These are phyloP conservation scores for Aphelocoma californica DNA, from an alignment of 2,797 vertebrate genomes.

Conservation along the genomic window DNA sequence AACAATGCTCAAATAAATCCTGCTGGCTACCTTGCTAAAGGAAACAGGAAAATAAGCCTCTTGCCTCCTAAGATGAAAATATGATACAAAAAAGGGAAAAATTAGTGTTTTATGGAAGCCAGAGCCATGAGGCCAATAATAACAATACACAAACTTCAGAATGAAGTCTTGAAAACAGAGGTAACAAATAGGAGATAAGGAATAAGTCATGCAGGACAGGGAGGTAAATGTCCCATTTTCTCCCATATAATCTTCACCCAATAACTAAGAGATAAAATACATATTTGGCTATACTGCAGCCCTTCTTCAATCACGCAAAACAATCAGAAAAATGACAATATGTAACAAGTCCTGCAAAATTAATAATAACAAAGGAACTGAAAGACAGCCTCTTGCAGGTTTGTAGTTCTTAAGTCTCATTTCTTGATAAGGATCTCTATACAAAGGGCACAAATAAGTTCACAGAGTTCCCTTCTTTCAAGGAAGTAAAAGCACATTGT, in stretches of 20 bases:
- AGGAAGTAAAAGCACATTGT: neutral
- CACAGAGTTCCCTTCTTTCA: neutral
- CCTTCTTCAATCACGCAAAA: neutral
- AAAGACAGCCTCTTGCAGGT: neutral
- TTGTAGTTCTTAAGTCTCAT: neutral
- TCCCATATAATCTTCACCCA: neutral
- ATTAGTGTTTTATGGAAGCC: neutral
- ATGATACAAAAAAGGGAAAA: neutral
- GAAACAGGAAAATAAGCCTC: constrained; percentile 25
- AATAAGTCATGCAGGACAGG: neutral
- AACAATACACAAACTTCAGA: neutral
- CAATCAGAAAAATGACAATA: neutral
- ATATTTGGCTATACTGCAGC: neutral
- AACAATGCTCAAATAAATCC: neutral
- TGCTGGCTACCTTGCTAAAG: neutral
- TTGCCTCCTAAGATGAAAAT: neutral
- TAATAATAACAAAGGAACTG: neutral
- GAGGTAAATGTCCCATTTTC: neutral
- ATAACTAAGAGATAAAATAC: neutral
- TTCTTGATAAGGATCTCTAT: neutral
- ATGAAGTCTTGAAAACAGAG: neutral
- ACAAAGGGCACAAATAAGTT: neutral
- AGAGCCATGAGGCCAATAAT: neutral
- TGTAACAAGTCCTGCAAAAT: neutral
- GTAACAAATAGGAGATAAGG: rapidly evolving